Evolutionary conservation across 2,113 vertebrate genomes (phyloP), one percentile per base, ranked within the genome.

Genomic region (Myxocyprinus asiaticus): DNA sequence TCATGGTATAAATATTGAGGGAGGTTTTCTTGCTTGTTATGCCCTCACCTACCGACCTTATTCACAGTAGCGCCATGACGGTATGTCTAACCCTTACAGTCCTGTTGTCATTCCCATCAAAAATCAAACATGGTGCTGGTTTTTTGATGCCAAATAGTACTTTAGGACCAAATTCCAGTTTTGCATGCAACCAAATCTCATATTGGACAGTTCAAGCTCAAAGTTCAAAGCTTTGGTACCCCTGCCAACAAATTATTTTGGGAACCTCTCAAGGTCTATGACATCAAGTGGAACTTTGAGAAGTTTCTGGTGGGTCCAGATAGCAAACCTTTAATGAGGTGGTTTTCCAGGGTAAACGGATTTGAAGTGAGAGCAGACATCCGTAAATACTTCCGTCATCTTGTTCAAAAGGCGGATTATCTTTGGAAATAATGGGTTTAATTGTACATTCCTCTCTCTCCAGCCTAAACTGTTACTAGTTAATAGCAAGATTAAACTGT

Each of bases 211-310:
- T n/a, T n/a, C n/a, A n/a, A n/a, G n/a, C n/a, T n/a, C n/a, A n/a
- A 94, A n/a, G 88, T 94, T 0, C 93, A 94, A 33, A 87, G 84
- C 77, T 93, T 99, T 0, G 96, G 95, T 3, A 82, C 89, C 70
- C 73, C 93, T 6, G 50, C n/a, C 4, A 84, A 83, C 76, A 83
- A 89, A 11, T 89, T 99, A 73, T 97, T 98, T 88, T 99, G 97
- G 97, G 88, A 95, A 4, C 95, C 96, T 12, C 67, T 99, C 80
- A 94, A 92, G 87, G 47, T 90, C 84, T 94, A 85, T 0, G 97
- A 99, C 91, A 92, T 99, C 90, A 98, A 98, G 91, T 99, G 98
- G 98, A 99, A 99, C 89, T 99, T 99, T 0, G 98, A 99, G 90
- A 99, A 99, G 91, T 98, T 99, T 85, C 91, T 99, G 81, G 94